A percentile compares a stretch with the other conserved stretches of the same genome.
Conservation (phyloP, 2,888 invertebrate genomes). For the Eupelmus urozonus region DNA sequence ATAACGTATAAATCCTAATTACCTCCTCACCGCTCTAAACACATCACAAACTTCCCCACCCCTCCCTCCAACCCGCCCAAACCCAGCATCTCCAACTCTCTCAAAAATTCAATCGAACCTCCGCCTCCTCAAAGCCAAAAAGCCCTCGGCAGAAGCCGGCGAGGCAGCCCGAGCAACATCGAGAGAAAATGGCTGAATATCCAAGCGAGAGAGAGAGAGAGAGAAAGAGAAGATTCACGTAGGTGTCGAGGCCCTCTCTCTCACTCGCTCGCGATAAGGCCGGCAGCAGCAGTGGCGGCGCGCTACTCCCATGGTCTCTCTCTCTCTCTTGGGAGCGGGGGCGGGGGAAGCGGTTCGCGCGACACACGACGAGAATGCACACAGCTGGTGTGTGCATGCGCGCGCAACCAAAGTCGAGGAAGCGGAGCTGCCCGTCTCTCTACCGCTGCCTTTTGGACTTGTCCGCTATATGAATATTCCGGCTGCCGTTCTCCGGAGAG, state of each 20-base stretch:
- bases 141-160: no score
- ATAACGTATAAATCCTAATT: no score
- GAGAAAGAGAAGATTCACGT: slow-evolving; percentile 21
- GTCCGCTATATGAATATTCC: background rate
- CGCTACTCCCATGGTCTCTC: background rate
- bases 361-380: slow-evolving; percentile 2
- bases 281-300: background rate
- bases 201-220: background rate
- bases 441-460: slow-evolving; percentile 14
- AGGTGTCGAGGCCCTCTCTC: slow-evolving; percentile 26
- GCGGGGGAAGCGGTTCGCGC: background rate
- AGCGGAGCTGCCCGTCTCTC: no score
- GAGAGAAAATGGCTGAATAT: slow-evolving; percentile 47
- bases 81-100: no score
- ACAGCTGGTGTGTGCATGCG: slow-evolving; percentile 50
- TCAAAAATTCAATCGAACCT: no score
- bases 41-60: no score
- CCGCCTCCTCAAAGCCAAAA: no score
- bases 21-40: no score
- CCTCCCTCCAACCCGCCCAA: no score
- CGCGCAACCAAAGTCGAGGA: no score
- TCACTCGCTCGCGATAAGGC: slow-evolving; percentile 24
- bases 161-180: no score
- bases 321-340: background rate
- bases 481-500: no score